These are phyloP conservation scores for Saccopteryx bilineata DNA, from an alignment of 2,113 vertebrate genomes.

Conservation along the genomic window DNA sequence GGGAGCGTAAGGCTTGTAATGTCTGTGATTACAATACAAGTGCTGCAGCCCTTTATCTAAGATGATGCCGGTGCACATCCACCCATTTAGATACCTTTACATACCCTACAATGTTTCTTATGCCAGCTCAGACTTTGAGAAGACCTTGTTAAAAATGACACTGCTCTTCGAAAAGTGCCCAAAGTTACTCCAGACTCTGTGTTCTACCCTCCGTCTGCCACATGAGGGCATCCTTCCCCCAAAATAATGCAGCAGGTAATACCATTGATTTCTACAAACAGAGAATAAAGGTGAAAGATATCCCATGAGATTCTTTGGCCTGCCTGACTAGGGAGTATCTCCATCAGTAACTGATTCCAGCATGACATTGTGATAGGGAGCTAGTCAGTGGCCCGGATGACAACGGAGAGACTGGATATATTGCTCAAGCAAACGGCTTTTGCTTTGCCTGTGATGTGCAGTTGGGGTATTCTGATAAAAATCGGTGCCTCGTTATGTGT, in stretches of 20 bases:
- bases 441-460: conserved; percentile 18
- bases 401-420: background rate
- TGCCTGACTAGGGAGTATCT: background rate
- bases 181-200: background rate
- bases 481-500: conserved; percentile 75
- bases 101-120: background rate
- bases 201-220: conserved; percentile 59
- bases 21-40: background rate
- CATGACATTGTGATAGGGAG: background rate
- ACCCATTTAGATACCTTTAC: too few relatives aligned
- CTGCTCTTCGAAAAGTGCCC: background rate
- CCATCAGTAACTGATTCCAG: background rate
- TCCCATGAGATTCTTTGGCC: conserved; percentile 12
- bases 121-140: background rate
- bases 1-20: background rate
- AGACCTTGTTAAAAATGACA: conserved; percentile 16
- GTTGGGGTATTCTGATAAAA: background rate
- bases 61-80: accelerated
- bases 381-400: background rate
- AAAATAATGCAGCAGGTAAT: conserved; percentile 52
- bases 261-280: background rate
- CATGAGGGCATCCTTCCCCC: conserved; percentile 74
- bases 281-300: background rate
- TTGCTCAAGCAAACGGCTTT: background rate
- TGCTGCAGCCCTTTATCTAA: background rate